Evolutionary conservation across 2,113 vertebrate species (phyloP), one percentile per base, ranked within the genome.

Genomic region (Peromyscus maniculatus): DNA sequence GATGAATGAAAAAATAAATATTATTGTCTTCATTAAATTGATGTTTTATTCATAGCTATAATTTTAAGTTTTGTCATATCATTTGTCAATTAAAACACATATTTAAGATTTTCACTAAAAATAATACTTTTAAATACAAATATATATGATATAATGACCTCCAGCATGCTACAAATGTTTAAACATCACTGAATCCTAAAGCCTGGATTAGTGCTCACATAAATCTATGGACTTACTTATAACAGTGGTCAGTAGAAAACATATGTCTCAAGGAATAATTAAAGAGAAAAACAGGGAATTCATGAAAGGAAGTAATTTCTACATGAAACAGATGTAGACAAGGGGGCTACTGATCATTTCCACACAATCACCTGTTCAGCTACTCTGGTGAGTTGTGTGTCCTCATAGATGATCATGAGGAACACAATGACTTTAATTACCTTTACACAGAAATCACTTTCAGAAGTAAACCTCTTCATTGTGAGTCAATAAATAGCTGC

Each of bases 1-100:
- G 2, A 49, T 31, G 16, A 93, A 93, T 87, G n/a, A 7, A 80
- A 46, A 91, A 83, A 33, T 55, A 78, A 91, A 39, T 83, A 52
- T 19, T 55, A 46, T 79, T 66, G 21, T 72, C 11, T 84, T 91
- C 91, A 5, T 79, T 87, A 87, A 97, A 87, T 36, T 86, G 28
- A 64, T 77, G 16, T 24, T 75, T 16, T 3, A 83, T 10, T 66
- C 26, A 71, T 87, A 71, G 21, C 3, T 87, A 24, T 36, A 87
- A 33, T 26, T 87, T 87, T 69, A 79, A 19, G 10, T 52, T 87
- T 71, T 87, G 21, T n/a, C 19, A 52, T 69, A 46, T 7, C 15
- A 1, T 39, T 83, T 83, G 12, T 39, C 22, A 62, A 62, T 16
- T 83, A 69, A 49, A 33, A 49, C 16, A 87, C 2, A 67, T 69